Base-by-base conservation (phyloP, 2,797 vertebrate genomes). In the Acridotheres tristis region DNA sequence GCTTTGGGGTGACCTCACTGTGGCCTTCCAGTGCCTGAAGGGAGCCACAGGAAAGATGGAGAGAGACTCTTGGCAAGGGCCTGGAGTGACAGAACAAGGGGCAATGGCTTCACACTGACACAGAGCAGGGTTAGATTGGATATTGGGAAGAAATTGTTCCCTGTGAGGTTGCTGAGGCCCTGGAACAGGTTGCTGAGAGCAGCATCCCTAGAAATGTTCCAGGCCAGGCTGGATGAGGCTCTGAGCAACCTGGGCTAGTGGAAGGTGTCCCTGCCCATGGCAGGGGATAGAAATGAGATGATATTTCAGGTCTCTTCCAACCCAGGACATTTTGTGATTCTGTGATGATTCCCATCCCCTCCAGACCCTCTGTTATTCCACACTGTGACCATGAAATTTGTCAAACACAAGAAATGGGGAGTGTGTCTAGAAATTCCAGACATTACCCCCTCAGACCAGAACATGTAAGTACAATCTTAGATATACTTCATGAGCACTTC, bases 101-200 rank as follows among this genome's bases (percentile, higher is more conserved):
- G 8, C 0, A 59, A 59, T n/a, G 47, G 16, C 26, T 23, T 29
- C 34, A 59, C 3, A 48, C 22, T 48, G 30, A 36, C 22, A 59
- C 1, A 25, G 8, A 13, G 11, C 0, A 32, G 21, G 4, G 0
- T 53, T 48, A 32, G 59, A 3, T 21, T 1, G 34, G 53, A 26
- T 4, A 27, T 40, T 0, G 0, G 2, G 29, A 45, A 51, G 10
- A 18, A 84, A 42, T 47, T 59, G 0, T 29, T 59, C 4, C 5
- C 7, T 78, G 11, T 59, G 59, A 47, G 30, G 9, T 9, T 58
- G 13, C 0, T 0, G 45, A 59, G 18, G 6, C 21, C 6, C 40
- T 65, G 66, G 53, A 7, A 72, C 4, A 21, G 16, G 16, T 6
- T 84, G 0, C 3, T 3, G 40, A 36, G 32, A 72, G 26, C 0